Conservation (phyloP, 2,113 vertebrate genomes). For the Ammodytes marinus region DNA sequence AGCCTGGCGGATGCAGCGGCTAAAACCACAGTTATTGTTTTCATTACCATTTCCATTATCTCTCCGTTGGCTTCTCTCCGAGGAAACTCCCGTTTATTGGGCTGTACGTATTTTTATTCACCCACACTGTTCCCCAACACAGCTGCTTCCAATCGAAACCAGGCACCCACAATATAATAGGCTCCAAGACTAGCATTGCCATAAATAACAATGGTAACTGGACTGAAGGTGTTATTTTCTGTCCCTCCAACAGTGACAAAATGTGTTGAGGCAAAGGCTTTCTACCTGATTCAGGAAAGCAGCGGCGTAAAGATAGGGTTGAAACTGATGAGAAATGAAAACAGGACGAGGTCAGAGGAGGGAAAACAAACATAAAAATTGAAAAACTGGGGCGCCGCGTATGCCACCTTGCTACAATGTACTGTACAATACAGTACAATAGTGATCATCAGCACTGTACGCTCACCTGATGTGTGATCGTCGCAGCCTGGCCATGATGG, state of each 20-base stretch:
- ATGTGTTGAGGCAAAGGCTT: slow-evolving; percentile 44
- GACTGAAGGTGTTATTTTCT: slow-evolving; percentile 2
- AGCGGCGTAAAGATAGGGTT: slow-evolving; percentile 62
- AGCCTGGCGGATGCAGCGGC: slow-evolving; percentile 11
- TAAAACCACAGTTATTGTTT: slow-evolving; percentile 58
- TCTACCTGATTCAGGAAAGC: slow-evolving; percentile 74
- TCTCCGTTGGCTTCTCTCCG: slow-evolving; percentile 39
- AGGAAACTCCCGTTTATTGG: slow-evolving; percentile 51
- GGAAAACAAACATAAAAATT: slow-evolving; percentile 10
- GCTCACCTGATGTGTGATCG: slow-evolving; percentile 87
- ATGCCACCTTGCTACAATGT: background rate
- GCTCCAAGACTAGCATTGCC: background rate
- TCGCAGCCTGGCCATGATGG: slow-evolving; percentile 66
- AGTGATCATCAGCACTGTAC: background rate
- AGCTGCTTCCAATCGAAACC: slow-evolving; percentile 54
- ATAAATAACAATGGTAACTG: background rate
- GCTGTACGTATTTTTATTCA: slow-evolving; percentile 25
- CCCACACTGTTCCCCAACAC: slow-evolving; percentile 38
- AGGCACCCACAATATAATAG: background rate
- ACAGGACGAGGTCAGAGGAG: slow-evolving; percentile 53
- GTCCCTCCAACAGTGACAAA: slow-evolving; percentile 35
- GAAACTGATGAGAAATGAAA: slow-evolving; percentile 71
- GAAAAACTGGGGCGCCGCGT: background rate
- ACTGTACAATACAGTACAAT: background rate
- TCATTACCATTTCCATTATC: slow-evolving; percentile 52